phyloP scores from a whole-genome alignment of 2,888 invertebrate genomes.

The Sycophila texana region DNA sequence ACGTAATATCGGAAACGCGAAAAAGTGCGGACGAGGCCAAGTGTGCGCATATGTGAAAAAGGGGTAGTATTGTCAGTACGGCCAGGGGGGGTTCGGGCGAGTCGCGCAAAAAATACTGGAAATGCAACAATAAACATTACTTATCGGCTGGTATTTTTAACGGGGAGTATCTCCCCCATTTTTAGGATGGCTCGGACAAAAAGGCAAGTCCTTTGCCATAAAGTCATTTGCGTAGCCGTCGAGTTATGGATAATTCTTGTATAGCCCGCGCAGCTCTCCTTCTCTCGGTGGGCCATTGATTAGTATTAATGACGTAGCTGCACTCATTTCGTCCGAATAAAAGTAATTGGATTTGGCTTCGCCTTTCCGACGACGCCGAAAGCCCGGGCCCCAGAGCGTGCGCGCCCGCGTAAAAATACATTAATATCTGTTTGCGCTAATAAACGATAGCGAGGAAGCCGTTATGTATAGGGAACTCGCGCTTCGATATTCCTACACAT shows the following conservation, averaged over 20 bases:
- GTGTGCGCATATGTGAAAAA: constrained; percentile 5
- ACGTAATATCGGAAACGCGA: constrained; percentile 50
- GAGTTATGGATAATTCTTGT: constrained; percentile 75
- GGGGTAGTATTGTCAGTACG: constrained; percentile 39
- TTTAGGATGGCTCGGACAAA: constrained; percentile 60
- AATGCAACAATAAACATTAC: constrained; percentile 76
- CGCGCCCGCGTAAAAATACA: constrained; percentile 73
- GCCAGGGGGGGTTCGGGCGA: background rate
- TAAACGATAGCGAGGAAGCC: constrained; percentile 73
- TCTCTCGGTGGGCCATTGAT: constrained; percentile 70
- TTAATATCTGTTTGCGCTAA: constrained; percentile 76
- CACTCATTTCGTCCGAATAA: constrained; percentile 76
- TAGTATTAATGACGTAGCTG: constrained; percentile 76
- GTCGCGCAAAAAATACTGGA: constrained; percentile 61
- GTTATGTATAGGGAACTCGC: constrained; percentile 60
- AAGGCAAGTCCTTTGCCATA: constrained; percentile 74
- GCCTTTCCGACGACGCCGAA: constrained; percentile 64
- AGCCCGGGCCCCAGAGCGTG: constrained; percentile 5
- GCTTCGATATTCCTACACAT: constrained; percentile 40
- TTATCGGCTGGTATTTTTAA: constrained; percentile 73
- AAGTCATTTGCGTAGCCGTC: constrained; percentile 73
- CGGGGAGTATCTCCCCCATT: constrained; percentile 60
- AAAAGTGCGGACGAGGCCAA: constrained; percentile 43
- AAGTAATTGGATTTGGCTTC: constrained; percentile 76
- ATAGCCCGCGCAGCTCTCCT: constrained; percentile 58